These are phyloP conservation scores for Sylvietta virens DNA, from an alignment of 2,113 vertebrate species.

Conservation along the genomic window DNA sequence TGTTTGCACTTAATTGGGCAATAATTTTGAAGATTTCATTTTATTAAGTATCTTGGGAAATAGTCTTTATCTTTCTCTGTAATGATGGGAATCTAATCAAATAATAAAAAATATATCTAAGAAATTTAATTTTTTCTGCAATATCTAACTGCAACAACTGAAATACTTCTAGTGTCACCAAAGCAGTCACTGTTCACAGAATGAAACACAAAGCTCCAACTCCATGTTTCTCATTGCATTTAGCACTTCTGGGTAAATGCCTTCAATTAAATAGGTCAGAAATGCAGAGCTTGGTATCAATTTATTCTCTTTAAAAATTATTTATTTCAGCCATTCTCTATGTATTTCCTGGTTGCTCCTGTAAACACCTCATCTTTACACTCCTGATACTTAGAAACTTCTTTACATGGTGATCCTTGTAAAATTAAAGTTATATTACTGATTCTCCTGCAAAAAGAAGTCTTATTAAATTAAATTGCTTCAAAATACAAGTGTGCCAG, in stretches of 20 bases:
- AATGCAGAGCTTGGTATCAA: not conserved
- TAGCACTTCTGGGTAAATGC: not conserved
- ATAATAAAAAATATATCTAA: not conserved
- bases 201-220: not conserved
- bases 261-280: not conserved
- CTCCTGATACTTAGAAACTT: not conserved
- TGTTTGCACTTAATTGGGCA: not conserved
- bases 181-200: not conserved
- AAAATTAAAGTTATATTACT: not conserved
- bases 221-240: not conserved
- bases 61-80: not conserved
- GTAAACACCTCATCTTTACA: not conserved
- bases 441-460: not conserved
- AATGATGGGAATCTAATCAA: not conserved
- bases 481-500: not conserved
- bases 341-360: not conserved
- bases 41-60: not conserved
- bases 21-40: not conserved
- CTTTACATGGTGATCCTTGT: not conserved
- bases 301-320: not conserved
- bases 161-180: not conserved
- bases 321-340: not conserved
- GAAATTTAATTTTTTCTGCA: not conserved
- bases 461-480: not conserved
- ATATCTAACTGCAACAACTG: not conserved